Evolutionary conservation across 2,888 invertebrate species (phyloP), one percentile per base, ranked within the genome.

Genomic region (Craniophora ligustri): DNA sequence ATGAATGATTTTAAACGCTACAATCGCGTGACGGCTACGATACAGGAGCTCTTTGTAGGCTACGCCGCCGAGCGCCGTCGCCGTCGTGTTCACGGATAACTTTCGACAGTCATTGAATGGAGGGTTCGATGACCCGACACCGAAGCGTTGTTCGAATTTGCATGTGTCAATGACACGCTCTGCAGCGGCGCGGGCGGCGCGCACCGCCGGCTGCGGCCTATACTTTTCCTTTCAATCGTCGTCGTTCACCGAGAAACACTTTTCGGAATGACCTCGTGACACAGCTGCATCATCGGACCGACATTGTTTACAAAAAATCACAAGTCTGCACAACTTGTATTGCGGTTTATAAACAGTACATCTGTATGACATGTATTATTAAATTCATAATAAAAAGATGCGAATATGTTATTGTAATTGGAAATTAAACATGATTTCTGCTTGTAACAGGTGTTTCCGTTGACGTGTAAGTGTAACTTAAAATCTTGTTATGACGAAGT

Each of bases 81-180:
- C 62, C 70, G 78, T 81, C 78, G 79, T 84, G 81, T 84, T 84
- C 80, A 81, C 84, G 82, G 87, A 85, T 86, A 90, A 92, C 90
- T 93, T 93, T 92, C 92, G 91, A 90, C 92, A 91, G 89, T 90
- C 90, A 90, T 89, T 92, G 89, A 91, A 91, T 90, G 88, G 84
- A 77, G 79, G 79, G 92, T 85, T 91, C 91, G 82, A 85, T 86
- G 91, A 90, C 92, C 92, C 83, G 81, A 75, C 85, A 81, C 78
- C 85, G 86, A 84, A 86, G 85, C 87, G 87, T 82, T 81, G 84
- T 86, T 84, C 86, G 82, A 82, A 91, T 93, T 92, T 92, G 92
- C 92, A 93, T 92, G 91, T 91, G 92, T 92, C 92, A 92, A 85
- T 92, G 92, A 92, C 92, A 87, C 87, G 85, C 85, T 83, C 83